A percentile compares a stretch with the other conserved stretches of the same genome.
Evolutionary conservation across 2,888 invertebrate species (phyloP).

Genomic region (Electrophaes corylata): DNA sequence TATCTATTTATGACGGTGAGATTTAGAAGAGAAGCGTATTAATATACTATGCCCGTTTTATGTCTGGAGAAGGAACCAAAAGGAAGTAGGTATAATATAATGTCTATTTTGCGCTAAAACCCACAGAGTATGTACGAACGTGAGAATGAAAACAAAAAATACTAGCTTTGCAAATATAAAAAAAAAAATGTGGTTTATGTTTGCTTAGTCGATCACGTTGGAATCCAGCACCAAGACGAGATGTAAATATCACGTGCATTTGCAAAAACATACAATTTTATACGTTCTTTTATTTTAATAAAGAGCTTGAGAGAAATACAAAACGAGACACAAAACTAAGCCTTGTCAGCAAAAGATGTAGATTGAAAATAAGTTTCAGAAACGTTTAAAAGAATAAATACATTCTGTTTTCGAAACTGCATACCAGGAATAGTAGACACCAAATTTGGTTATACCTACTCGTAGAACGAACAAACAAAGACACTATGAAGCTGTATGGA

Average conservation of each 20-base stretch:
- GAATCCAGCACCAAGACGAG: slow-evolving; percentile 20
- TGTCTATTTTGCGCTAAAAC: no score
- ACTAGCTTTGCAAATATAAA: background rate
- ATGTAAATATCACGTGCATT: slow-evolving; percentile 18
- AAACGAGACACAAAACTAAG: background rate
- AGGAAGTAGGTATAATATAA: no score
- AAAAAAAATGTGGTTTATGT: slow-evolving; percentile 4
- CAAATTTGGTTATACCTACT: slow-evolving; percentile 22
- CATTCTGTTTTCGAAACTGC: slow-evolving; percentile 10
- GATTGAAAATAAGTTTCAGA: background rate
- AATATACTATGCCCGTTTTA: no score
- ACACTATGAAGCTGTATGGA: slow-evolving; percentile 26
- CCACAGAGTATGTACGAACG: no score
- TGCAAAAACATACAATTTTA: slow-evolving; percentile 17
- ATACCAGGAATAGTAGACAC: slow-evolving; percentile 22
- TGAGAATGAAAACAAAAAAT: background rate
- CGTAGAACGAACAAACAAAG: slow-evolving; percentile 22
- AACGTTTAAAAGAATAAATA: slow-evolving; percentile 1
- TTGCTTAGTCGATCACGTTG: slow-evolving; percentile 11
- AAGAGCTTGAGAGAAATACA: background rate
- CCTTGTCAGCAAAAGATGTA: slow-evolving; percentile 1
- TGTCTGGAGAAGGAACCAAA: no score
- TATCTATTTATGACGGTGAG: no score
- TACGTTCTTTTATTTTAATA: background rate
- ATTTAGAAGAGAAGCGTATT: no score